Evolutionary conservation across 2,113 vertebrate species (phyloP).

Genomic region (Phrynosoma platyrhinos): DNA sequence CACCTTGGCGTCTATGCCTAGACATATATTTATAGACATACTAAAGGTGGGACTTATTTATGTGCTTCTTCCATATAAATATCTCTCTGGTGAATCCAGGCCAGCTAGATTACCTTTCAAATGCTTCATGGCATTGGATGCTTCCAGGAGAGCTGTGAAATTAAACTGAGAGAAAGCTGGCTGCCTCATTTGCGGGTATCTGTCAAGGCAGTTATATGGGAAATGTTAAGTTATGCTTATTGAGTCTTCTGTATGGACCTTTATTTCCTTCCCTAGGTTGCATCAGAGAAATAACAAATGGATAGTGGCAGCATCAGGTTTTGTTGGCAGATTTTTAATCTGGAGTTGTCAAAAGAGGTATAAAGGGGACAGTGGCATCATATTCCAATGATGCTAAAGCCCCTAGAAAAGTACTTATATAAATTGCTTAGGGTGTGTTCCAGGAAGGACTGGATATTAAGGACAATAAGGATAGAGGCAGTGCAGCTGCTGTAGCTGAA

Average conservation of each 20-base stretch:
- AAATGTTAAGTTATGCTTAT: conserved; percentile 46
- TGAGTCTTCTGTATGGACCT: conserved; percentile 38
- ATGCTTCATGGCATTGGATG: conserved; percentile 26
- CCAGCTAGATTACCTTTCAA: conserved; percentile 45
- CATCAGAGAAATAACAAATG: not conserved
- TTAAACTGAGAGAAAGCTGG: conserved; percentile 41
- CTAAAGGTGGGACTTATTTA: conserved; percentile 48
- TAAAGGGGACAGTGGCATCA: not conserved
- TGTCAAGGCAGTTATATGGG: conserved; percentile 37
- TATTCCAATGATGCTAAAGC: too few relatives aligned
- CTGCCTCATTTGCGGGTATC: conserved; percentile 49
- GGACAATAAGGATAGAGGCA: not conserved
- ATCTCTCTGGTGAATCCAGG: conserved; percentile 11
- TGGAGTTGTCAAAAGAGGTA: not conserved
- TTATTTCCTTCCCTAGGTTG: conserved; percentile 38
- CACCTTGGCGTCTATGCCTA: conserved; percentile 6
- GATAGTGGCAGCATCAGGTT: not conserved
- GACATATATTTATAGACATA: conserved; percentile 35
- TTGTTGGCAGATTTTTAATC: not conserved
- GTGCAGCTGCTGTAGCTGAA: not conserved
- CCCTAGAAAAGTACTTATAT: not conserved
- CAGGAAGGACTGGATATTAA: not conserved
- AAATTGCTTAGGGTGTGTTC: not conserved
- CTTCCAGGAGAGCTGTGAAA: conserved; percentile 37
- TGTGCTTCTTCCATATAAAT: conserved; percentile 46